Evolutionary conservation across 1,140 invertebrate genomes (phyloP).

Genomic region (Bombus balteatus): DNA sequence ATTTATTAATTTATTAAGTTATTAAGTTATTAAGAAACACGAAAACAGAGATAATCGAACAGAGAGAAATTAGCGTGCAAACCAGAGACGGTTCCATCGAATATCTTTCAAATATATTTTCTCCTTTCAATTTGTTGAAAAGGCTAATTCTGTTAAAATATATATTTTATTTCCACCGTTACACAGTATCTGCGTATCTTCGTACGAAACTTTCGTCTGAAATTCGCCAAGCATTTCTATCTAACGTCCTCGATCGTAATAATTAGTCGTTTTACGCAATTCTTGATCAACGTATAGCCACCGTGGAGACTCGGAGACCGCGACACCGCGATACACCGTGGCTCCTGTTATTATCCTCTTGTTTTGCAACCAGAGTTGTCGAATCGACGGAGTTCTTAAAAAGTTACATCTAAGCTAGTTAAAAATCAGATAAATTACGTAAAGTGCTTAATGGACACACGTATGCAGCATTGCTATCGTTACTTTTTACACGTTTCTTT

Average conservation of each 20-base stretch:
- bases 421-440: slow-evolving; percentile 55
- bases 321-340: background rate
- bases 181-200: background rate
- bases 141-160: background rate
- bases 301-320: background rate
- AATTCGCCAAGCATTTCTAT: background rate
- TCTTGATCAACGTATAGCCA: slow-evolving; percentile 5
- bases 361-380: background rate
- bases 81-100: too few relatives aligned
- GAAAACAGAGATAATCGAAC: too few relatives aligned
- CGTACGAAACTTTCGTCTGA: background rate
- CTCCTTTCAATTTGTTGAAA: background rate
- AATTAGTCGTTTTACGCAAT: background rate
- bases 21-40: too few relatives aligned
- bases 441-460: slow-evolving; percentile 27
- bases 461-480: slow-evolving; percentile 12
- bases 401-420: slow-evolving; percentile 18
- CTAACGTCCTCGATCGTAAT: background rate
- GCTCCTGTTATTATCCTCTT: background rate
- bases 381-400: slow-evolving; percentile 25
- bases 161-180: background rate
- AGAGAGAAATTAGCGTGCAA: too few relatives aligned
- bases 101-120: too few relatives aligned
- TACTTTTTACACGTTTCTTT: slow-evolving; percentile 43
- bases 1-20: too few relatives aligned